These are phyloP conservation scores for Morelia viridis DNA, from an alignment of 2,797 vertebrate genomes.

Conservation along the genomic window DNA sequence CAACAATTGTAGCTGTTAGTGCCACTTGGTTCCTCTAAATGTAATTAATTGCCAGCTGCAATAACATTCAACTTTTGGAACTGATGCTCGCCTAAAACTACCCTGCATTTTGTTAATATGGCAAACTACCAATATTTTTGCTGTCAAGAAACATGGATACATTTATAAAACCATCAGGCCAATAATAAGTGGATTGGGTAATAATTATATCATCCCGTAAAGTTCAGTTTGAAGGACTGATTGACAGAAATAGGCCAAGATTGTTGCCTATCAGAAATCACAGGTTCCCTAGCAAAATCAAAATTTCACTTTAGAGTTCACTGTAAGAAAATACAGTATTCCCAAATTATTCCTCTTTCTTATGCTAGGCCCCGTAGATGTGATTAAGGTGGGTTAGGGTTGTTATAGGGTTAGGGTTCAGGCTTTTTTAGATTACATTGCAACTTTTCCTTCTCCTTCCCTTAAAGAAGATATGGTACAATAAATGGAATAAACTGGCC, in stretches of 20 bases:
- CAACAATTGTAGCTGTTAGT: not conserved
- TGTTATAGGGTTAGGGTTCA: not conserved
- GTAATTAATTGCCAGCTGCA: conserved; percentile 14
- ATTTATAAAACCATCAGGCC: not conserved
- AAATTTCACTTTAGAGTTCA: not conserved
- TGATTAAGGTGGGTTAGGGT: not conserved
- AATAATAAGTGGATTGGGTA: not conserved
- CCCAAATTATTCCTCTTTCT: not conserved
- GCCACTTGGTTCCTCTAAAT: not conserved
- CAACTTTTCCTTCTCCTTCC: not conserved
- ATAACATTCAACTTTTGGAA: not conserved
- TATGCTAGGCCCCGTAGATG: not conserved
- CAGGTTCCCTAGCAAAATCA: not conserved
- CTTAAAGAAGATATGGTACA: not conserved
- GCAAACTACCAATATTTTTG: not conserved
- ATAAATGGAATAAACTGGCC: not conserved
- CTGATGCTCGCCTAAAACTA: not conserved
- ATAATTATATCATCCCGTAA: not conserved
- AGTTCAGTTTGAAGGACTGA: not conserved
- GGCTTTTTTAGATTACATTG: not conserved
- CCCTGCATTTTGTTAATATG: not conserved
- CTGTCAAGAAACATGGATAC: not conserved
- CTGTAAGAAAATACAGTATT: not conserved
- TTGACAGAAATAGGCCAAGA: not conserved
- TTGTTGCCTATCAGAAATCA: not conserved